These are phyloP conservation scores for Leucoma salicis DNA, from an alignment of 2,888 invertebrate species.

Conservation along the genomic window DNA sequence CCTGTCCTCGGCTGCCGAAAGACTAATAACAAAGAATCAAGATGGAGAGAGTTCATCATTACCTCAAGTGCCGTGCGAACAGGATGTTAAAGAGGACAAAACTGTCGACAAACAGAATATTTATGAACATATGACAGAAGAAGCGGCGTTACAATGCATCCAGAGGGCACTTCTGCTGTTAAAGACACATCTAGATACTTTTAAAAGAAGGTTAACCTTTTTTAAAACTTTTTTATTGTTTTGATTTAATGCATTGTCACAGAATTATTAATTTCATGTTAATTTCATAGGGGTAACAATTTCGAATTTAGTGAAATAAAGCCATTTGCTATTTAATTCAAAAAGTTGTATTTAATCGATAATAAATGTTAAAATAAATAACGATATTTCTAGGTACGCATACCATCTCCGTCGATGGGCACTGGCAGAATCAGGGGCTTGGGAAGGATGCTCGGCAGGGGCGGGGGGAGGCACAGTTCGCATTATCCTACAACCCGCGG, in stretches of 20 bases:
- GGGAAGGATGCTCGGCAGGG: constrained; percentile 84
- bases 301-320: no score
- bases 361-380: no score
- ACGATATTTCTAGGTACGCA: constrained; percentile 84
- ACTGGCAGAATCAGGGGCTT: constrained; percentile 91
- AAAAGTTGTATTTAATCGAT: no score
- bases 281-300: no score
- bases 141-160: constrained; percentile 92
- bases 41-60: constrained; percentile 46
- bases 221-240: no score
- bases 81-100: constrained; percentile 58
- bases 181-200: constrained; percentile 96
- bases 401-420: constrained; percentile 95
- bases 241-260: no score
- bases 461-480: constrained; percentile 82
- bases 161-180: constrained; percentile 93
- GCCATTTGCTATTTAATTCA: no score
- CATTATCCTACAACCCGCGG: constrained; percentile 93
- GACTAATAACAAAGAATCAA: constrained; percentile 77
- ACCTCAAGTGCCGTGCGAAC: constrained; percentile 26
- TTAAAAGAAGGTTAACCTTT: constrained; percentile 89
- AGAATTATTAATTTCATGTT: no score
- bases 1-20: constrained; percentile 90
- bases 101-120: constrained; percentile 67
- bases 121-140: constrained; percentile 83